Percentiles rank a stretch among this genome's conserved stretches.
These are phyloP conservation scores for Alectoris magna DNA, from an alignment of 2,797 vertebrate species.

Conservation along the genomic window DNA sequence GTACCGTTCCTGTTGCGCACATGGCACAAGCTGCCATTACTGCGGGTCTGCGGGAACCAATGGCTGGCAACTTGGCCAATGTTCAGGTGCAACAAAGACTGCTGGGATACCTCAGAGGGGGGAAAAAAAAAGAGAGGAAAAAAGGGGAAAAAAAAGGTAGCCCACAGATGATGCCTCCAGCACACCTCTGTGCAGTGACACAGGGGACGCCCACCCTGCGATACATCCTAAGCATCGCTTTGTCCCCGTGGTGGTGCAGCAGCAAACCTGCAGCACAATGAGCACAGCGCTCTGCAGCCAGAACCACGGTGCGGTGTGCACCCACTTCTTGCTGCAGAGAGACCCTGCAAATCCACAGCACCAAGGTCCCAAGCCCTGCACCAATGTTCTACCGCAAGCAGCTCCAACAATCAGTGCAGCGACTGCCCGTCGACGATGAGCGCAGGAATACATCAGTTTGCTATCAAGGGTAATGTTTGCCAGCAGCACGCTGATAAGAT, in stretches of 20 bases:
- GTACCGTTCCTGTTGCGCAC: slow-evolving; percentile 62
- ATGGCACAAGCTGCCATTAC: slow-evolving; percentile 74
- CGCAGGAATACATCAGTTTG: slow-evolving; percentile 12
- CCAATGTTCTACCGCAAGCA: background rate
- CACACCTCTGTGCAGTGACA: background rate
- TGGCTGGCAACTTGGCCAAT: slow-evolving; percentile 74
- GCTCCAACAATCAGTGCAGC: background rate
- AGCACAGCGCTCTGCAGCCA: background rate
- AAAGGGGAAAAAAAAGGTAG: slow-evolving; percentile 24
- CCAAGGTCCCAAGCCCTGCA: background rate
- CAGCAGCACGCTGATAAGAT: slow-evolving; percentile 1
- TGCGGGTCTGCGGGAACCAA: slow-evolving; percentile 69
- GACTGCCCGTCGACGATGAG: background rate
- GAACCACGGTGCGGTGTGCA: background rate
- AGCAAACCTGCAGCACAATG: background rate
- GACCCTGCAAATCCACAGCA: background rate
- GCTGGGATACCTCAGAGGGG: slow-evolving; percentile 71
- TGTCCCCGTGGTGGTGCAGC: slow-evolving; percentile 14
- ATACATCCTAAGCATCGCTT: slow-evolving; percentile 23
- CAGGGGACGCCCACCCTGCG: rapidly evolving
- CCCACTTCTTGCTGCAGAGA: background rate
- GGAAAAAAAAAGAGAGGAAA: background rate
- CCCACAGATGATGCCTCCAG: background rate
- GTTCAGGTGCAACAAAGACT: slow-evolving; percentile 75
- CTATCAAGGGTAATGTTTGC: background rate